These are phyloP conservation scores for Meghimatium bilineatum DNA, from an alignment of 2,888 invertebrate species.

Conservation along the genomic window DNA sequence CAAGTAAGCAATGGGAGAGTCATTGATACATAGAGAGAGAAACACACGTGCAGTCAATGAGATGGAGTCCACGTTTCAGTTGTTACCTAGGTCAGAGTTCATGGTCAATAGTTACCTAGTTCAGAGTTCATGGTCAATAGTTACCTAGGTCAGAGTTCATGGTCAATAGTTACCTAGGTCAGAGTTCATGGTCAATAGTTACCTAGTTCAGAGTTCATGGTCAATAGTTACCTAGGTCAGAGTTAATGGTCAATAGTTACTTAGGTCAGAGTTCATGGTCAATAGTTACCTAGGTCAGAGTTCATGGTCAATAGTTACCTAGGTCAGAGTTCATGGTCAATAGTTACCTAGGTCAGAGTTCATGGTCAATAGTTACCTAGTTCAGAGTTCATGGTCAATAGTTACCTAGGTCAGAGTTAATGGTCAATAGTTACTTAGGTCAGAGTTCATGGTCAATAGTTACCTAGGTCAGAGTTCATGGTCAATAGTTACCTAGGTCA, in stretches of 20 bases:
- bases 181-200: conserved; percentile 31
- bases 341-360: conserved; percentile 49
- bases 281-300: conserved; percentile 47
- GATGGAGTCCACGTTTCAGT: too few relatives aligned
- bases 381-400: background rate
- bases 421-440: too few relatives aligned
- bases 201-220: background rate
- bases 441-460: too few relatives aligned
- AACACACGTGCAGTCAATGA: too few relatives aligned
- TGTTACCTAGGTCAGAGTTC: conserved; percentile 49
- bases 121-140: background rate
- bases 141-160: conserved; percentile 50
- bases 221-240: conserved; percentile 45
- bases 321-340: too few relatives aligned
- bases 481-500: too few relatives aligned
- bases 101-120: background rate
- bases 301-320: too few relatives aligned
- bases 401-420: conserved; percentile 50
- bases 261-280: too few relatives aligned
- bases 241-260: conserved; percentile 41
- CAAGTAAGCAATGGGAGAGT: too few relatives aligned
- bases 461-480: conserved; percentile 50
- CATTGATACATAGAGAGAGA: too few relatives aligned
- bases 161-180: conserved; percentile 42
- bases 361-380: conserved; percentile 1